A percentile compares a stretch with the other conserved stretches of the same genome.
Evolutionary conservation across 30 jellyfish, hydroid and myxozoan species (phyloP).

Genomic region (Cassiopea andromeda): DNA sequence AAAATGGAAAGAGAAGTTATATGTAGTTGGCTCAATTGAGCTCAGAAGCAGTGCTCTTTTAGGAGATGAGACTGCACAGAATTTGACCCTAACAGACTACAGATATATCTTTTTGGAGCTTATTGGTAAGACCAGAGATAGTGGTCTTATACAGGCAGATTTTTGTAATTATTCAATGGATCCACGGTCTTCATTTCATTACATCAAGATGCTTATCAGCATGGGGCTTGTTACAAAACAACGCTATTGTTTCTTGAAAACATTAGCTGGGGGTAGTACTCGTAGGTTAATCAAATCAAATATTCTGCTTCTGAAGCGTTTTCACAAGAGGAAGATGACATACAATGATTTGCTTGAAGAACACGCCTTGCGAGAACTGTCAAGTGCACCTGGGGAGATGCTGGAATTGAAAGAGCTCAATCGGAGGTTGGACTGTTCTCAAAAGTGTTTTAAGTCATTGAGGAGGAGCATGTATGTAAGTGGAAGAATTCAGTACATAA

Average conservation of each 20-base stretch:
- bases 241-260: not conserved
- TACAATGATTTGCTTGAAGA: not conserved
- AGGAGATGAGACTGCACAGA: slow-evolving; percentile 64
- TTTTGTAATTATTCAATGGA: slow-evolving; percentile 74
- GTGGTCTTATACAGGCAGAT: slow-evolving; percentile 86
- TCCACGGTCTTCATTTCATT: slow-evolving; percentile 84
- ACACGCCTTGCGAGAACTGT: slow-evolving; percentile 1
- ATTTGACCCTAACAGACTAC: slow-evolving; percentile 32
- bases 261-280: not conserved
- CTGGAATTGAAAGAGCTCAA: slow-evolving; percentile 37
- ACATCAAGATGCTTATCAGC: slow-evolving; percentile 54
- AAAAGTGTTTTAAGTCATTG: slow-evolving; percentile 27
- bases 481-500: slow-evolving; percentile 83
- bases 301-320: slow-evolving; percentile 39
- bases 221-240: slow-evolving; percentile 82
- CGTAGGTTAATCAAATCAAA: slow-evolving; percentile 19
- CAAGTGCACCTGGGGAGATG: slow-evolving; percentile 46
- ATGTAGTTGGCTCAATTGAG: slow-evolving; percentile 72
- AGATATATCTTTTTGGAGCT: slow-evolving; percentile 77
- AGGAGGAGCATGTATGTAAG: slow-evolving; percentile 61
- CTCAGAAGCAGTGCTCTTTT: slow-evolving; percentile 64
- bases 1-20: slow-evolving; percentile 72
- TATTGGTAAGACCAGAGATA: slow-evolving; percentile 74
- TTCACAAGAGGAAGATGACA: slow-evolving; percentile 19
- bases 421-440: not conserved